phyloP scores from a whole-genome alignment of 2,113 vertebrate genomes.

The Melanerpes aurifrons region DNA sequence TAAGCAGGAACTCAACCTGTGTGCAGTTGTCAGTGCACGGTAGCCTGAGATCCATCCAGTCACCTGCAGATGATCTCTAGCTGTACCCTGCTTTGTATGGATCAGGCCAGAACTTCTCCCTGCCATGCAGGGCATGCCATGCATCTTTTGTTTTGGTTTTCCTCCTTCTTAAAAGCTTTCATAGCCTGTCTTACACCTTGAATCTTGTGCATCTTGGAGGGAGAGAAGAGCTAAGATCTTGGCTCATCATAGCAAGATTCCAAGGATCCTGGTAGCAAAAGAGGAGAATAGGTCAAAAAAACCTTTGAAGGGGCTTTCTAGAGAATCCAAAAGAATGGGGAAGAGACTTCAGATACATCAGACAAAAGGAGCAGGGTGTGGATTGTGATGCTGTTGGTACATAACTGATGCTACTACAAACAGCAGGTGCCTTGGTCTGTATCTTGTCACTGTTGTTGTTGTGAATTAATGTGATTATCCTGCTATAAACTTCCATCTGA shows the following conservation, averaged over 20 bases:
- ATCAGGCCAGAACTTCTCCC: not conserved
- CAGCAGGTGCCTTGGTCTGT: not conserved
- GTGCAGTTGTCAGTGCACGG: not conserved
- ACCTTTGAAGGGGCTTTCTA: not conserved
- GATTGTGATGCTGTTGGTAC: not conserved
- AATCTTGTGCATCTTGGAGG: not conserved
- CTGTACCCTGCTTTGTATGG: not conserved
- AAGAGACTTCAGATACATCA: not conserved
- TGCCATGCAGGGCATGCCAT: not conserved
- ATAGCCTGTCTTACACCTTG: not conserved
- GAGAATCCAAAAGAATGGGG: not conserved
- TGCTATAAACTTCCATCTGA: not conserved
- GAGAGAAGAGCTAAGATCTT: not conserved
- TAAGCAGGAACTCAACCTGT: not conserved
- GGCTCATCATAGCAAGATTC: not conserved
- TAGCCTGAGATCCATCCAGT: fast-evolving
- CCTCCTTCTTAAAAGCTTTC: not conserved
- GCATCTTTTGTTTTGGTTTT: not conserved
- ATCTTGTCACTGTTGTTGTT: not conserved
- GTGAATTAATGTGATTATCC: not conserved
- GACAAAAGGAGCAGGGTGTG: not conserved
- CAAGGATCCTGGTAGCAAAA: not conserved
- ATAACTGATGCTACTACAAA: not conserved
- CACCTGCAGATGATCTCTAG: not conserved
- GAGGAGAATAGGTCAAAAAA: not conserved